A percentile compares a stretch with the other conserved stretches of the same genome.
Conservation (phyloP, 2,888 invertebrate species). For the Cephus pygmeus region DNA sequence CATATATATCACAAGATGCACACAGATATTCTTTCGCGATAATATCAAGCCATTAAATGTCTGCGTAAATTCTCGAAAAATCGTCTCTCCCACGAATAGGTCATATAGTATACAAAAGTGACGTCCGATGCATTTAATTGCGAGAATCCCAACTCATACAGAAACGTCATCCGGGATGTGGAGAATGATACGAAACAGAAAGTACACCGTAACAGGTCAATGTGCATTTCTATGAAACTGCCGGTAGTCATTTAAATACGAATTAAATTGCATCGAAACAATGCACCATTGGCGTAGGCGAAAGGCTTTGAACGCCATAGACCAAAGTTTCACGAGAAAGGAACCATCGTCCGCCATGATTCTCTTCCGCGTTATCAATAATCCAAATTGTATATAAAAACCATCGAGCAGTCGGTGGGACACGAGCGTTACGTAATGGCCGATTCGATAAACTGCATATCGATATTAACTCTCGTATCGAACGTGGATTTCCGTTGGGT, state of each 20-base stretch:
- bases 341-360: background rate
- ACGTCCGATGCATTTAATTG: background rate
- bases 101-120: background rate
- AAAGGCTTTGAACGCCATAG: background rate
- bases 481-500: background rate
- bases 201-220: background rate
- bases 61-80: background rate
- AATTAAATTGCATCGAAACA: background rate
- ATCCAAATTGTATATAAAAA: background rate
- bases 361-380: background rate
- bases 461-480: background rate
- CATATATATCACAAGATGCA: background rate
- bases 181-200: background rate
- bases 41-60: background rate
- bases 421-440: background rate
- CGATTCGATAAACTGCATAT: background rate
- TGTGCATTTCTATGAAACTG: background rate
- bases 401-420: background rate
- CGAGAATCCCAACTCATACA: background rate
- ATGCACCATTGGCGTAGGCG: background rate
- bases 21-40: background rate
- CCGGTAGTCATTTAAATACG: background rate
- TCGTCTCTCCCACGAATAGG: background rate
- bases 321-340: background rate
- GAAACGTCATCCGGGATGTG: background rate